These are phyloP conservation scores for Tragelaphus buxtoni DNA, from an alignment of 2,113 vertebrate genomes.

Conservation along the genomic window DNA sequence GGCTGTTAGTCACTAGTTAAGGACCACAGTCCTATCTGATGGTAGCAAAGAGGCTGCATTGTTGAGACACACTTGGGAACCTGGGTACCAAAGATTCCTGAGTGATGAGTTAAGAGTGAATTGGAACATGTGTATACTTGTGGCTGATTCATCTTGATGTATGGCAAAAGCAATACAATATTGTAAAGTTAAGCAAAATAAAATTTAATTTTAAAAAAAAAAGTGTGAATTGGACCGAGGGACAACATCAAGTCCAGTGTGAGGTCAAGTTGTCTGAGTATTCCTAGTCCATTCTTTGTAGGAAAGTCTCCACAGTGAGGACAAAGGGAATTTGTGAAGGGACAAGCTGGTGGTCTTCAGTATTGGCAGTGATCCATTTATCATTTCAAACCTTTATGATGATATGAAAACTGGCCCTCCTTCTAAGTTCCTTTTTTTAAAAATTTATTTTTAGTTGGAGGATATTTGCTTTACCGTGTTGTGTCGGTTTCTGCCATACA, in stretches of 20 bases:
- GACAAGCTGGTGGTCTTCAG: neutral
- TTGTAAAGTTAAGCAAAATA: too few relatives aligned
- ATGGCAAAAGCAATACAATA: too few relatives aligned
- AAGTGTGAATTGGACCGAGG: neutral
- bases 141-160: too few relatives aligned
- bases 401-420: neutral
- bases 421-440: neutral
- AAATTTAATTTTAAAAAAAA: too few relatives aligned
- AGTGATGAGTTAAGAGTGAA: neutral
- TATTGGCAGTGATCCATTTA: neutral
- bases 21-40: neutral
- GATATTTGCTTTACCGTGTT: neutral
- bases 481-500: neutral
- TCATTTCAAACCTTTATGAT: neutral
- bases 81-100: neutral
- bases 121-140: too few relatives aligned
- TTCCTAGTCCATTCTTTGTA: neutral
- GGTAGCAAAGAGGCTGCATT: neutral
- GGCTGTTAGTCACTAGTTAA: neutral
- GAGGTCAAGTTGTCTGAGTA: neutral
- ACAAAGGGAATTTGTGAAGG: neutral
- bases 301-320: neutral
- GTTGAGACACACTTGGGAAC: neutral
- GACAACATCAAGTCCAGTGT: neutral
- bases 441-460: neutral